phyloP scores from a whole-genome alignment of 2,888 invertebrate genomes.

The Tetragnatha montana region DNA sequence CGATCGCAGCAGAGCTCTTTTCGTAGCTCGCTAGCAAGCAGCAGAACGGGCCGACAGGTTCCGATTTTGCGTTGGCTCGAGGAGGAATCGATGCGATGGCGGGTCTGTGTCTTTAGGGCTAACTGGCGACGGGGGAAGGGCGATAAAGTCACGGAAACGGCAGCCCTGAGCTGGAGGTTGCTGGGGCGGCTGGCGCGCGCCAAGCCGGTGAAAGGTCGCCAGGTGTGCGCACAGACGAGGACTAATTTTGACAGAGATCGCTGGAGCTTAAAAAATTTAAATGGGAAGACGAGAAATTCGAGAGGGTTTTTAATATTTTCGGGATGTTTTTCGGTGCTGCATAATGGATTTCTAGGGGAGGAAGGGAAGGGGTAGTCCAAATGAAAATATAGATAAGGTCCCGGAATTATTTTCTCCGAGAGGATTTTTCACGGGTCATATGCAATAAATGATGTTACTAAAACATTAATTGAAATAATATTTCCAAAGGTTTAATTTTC shows the following conservation, averaged over 20 bases:
- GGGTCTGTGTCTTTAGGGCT: conserved; percentile 19
- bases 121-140: conserved; percentile 49
- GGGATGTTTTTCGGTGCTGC: background rate
- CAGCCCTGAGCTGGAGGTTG: conserved; percentile 48
- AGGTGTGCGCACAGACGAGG: conserved; percentile 15
- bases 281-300: conserved; percentile 3
- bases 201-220: conserved; percentile 25
- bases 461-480: too few species aligned
- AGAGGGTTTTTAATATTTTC: background rate
- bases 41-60: conserved; percentile 13
- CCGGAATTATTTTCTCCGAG: too few species aligned
- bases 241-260: conserved; percentile 18
- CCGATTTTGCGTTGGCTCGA: conserved; percentile 30
- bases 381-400: background rate
- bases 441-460: too few species aligned
- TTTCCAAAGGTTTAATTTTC: too few species aligned
- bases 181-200: conserved; percentile 47
- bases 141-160: conserved; percentile 26
- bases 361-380: background rate
- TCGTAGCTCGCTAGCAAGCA: background rate
- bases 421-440: too few species aligned
- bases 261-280: conserved; percentile 26
- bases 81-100: conserved; percentile 67
- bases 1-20: background rate
- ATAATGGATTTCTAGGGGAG: too few species aligned